Evolutionary conservation across 2,888 invertebrate species (phyloP).

Genomic region (Ophonus ardosiacus): DNA sequence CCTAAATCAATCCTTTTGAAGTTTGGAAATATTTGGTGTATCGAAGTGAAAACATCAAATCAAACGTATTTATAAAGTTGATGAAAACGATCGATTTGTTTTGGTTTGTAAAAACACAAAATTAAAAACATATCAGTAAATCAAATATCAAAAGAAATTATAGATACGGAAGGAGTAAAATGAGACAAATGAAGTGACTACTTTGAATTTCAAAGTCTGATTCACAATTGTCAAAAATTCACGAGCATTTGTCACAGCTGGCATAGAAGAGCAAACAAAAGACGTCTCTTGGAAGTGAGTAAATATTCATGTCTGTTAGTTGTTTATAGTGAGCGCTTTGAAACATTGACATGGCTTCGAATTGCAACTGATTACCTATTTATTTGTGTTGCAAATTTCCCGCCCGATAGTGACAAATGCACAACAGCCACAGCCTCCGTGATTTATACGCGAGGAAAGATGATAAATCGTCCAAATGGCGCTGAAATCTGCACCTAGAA

Average conservation of each 20-base stretch:
- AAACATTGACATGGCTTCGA: conserved; percentile 33
- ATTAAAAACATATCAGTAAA: conserved; percentile 21
- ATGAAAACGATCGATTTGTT: conserved; percentile 10
- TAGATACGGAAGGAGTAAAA: conserved; percentile 19
- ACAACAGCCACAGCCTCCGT: conserved; percentile 20
- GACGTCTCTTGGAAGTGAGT: conserved; percentile 11
- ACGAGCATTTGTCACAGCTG: conserved; percentile 51
- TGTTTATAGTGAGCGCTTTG: conserved; percentile 10
- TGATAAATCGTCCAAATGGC: conserved; percentile 47
- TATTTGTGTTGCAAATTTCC: conserved; percentile 38
- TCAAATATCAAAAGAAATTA: conserved; percentile 17
- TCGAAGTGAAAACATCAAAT: neutral
- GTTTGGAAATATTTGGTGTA: neutral
- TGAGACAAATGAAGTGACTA: conserved; percentile 24
- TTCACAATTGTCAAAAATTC: conserved; percentile 54
- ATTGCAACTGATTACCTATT: conserved; percentile 52
- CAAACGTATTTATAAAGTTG: conserved; percentile 13
- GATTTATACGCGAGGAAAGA: conserved; percentile 46
- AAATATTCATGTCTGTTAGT: conserved; percentile 58
- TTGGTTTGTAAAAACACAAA: neutral
- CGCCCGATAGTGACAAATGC: conserved; percentile 29
- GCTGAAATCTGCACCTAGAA: conserved; percentile 29
- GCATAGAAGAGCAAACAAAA: conserved; percentile 19
- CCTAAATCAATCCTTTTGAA: neutral
- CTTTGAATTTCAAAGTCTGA: conserved; percentile 50